Base-by-base conservation (phyloP, 2,888 invertebrate genomes). In the Drosophila quinaria region DNA sequence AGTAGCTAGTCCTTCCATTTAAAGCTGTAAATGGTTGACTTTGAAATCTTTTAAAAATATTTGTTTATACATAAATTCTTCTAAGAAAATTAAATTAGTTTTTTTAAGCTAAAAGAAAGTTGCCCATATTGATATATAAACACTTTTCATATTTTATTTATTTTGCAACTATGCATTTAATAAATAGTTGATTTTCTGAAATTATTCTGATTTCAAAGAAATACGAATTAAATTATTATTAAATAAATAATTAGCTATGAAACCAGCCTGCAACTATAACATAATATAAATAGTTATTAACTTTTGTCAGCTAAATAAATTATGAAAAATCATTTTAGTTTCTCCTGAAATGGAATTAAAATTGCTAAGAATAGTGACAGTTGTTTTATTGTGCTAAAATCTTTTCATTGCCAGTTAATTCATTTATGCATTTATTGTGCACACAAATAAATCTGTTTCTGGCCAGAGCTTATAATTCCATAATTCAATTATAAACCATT, bases 401-500 rank as follows among this genome's bases (percentile, higher is more conserved):
- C 58, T 52, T 60, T 71, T 41, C 46, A 71, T 63, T 60, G 42
- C 44, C 55, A 37, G 52, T 67, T 75, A 71, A 75, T 67, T 67
- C 44, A 56, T 55, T 75, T 71, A 52, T 55, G 10, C 9, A 15
- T 74, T 56, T 46, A 44, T 50, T 71, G 56, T 55, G 54, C 31
- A 17, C 35, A 50, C 37, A 54, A 44, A 42, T 29, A 64, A 52
- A 60, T 70, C 61, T 70, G 62, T 62, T 62, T 74, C 70, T 39
- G 41, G 31, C 41, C 52, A 10, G 46, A 44, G 67, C 63, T 60
- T 74, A 52, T 63, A 71, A 50, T 65, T 52, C 49, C 56, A 62
- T 73, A 59, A 76, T 76, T 76, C 76, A 69, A 76, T 76, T 76
- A 76, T 65, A 69, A 76, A 69, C 64, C 59, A n/a, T n/a, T n/a